Evolutionary conservation across 1,140 invertebrate genomes (phyloP), one percentile per base, ranked within the genome.

Genomic region (Atta colombica): DNA sequence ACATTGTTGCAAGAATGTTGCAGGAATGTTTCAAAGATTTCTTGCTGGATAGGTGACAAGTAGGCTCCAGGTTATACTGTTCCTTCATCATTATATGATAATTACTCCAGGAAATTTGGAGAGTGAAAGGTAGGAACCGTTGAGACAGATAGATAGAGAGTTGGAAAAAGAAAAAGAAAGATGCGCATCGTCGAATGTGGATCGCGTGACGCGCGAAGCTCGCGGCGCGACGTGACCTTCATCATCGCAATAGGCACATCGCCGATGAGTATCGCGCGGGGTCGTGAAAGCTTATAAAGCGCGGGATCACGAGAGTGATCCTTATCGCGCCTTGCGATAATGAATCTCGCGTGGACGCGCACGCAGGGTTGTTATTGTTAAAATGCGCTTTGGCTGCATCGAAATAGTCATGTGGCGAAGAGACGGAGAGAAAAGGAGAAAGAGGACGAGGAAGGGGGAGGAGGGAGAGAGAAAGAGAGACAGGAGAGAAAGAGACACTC

Each of bases 401-500:
- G 61, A 69, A 82, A 66, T 60, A 81, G 60, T 74, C 60, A n/a
- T n/a, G 77, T n/a, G 51, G 16, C 12, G 39, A 21, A 72, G 14
- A 74, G 35, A 77, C 16, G 25, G 14, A 55, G 31, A 28, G 45
- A 58, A 49, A 49, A 14, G 49, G 45, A 80, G 69, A 77, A 74
- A 85, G 10, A 28, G 21, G 21, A 35, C 21, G 28, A 45, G 39
- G 8, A 71, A 51, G 53, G 63, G 53, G 31, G 5, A 31, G 3
- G 31, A 31, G 31, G 31, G 3, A 4, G 51, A 63, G 10, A 6
- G 18, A 65, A 16, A 63, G 31, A 45, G 35, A 35, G 12, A 58
- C 14, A 58, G 39, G 18, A 80, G 77, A 14, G 74, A 78, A n/a
- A 80, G 72, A 86, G 25, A 60, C 14, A 53, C 92, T 93, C 92